phyloP scores from a whole-genome alignment of 1,140 invertebrate species.

The Ceratosolen fusciceps region DNA sequence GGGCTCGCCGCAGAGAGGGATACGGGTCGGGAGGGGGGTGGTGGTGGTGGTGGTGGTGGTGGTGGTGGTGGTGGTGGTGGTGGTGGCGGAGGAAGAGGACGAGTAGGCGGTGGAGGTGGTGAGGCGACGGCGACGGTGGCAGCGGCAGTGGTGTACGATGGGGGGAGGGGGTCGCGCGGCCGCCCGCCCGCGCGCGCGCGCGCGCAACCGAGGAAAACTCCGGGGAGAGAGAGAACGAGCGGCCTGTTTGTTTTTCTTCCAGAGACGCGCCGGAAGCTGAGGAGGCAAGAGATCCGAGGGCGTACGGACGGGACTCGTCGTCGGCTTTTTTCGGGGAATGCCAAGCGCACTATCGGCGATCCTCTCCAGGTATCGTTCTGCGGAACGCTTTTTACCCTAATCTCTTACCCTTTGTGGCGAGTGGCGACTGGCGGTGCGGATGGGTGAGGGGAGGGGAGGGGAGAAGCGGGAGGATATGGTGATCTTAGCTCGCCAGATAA shows the following conservation, averaged over 20 bases:
- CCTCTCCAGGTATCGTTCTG: neutral
- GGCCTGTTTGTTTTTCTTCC: constrained; percentile 13
- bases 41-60: neutral
- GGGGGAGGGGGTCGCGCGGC: neutral
- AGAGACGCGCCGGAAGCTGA: constrained; percentile 24
- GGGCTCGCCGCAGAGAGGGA: too few relatives aligned
- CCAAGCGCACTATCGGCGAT: neutral
- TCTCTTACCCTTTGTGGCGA: neutral
- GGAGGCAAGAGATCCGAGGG: constrained; percentile 14
- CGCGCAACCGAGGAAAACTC: constrained; percentile 4
- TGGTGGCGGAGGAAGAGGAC: too few relatives aligned
- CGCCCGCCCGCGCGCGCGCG: neutral
- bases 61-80: neutral
- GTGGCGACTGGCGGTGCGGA: too few relatives aligned
- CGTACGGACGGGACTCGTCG: neutral
- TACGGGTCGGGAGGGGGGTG: neutral
- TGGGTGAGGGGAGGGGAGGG: too few relatives aligned
- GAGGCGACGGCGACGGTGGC: neutral
- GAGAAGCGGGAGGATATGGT: too few relatives aligned
- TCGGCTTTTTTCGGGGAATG: neutral
- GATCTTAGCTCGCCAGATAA: too few relatives aligned
- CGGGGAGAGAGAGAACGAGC: constrained; percentile 17
- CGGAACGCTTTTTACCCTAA: neutral
- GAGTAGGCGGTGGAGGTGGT: neutral
- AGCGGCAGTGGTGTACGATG: neutral